phyloP scores from a whole-genome alignment of 2,113 vertebrate species.

The Geothlypis trichas region DNA sequence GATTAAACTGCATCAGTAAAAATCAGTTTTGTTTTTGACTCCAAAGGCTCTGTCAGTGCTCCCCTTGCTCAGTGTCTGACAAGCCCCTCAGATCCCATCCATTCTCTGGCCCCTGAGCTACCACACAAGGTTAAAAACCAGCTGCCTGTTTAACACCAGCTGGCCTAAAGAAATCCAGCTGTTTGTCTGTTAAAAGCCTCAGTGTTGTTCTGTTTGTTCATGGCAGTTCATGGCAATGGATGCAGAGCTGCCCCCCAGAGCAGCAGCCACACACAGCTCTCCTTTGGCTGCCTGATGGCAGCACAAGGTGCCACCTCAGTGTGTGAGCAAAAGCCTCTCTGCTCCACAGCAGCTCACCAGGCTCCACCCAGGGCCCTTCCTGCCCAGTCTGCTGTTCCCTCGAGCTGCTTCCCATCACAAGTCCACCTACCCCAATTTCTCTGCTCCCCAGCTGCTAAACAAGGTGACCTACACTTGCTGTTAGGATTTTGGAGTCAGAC shows the following conservation, averaged over 20 bases:
- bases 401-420: neutral
- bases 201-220: neutral
- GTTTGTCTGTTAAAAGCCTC: neutral
- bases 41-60: neutral
- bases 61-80: neutral
- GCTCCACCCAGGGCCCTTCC: neutral
- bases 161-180: neutral
- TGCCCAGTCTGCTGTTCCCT: neutral
- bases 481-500: neutral
- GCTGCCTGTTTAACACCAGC: neutral
- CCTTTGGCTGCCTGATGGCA: neutral
- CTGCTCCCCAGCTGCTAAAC: neutral
- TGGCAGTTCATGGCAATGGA: neutral
- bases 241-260: neutral
- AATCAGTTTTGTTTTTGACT: neutral
- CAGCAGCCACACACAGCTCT: neutral
- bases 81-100: neutral
- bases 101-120: neutral
- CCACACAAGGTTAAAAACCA: neutral
- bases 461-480: constrained; percentile 32
- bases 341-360: neutral
- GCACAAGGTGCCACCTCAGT: fast-evolving
- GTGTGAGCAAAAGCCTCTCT: neutral
- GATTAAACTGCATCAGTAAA: neutral
- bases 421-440: neutral